These are phyloP conservation scores for Indicator maculatus DNA, from an alignment of 2,113 vertebrate species.

Conservation along the genomic window DNA sequence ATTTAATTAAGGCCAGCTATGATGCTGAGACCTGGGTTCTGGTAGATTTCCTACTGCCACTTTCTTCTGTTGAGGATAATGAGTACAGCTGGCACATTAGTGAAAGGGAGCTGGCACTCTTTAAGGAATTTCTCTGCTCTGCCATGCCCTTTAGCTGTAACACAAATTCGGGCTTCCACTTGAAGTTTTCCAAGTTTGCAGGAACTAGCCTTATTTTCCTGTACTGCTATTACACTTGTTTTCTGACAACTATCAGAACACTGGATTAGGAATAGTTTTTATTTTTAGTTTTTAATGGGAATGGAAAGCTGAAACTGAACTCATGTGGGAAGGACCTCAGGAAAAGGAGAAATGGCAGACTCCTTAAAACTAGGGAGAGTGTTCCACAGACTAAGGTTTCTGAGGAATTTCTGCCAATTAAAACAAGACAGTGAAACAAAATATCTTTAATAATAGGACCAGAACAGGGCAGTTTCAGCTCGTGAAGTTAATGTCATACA, in stretches of 20 bases:
- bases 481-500: neutral
- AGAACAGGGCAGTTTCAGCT: conserved; percentile 33
- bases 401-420: conserved; percentile 44
- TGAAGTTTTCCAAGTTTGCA: neutral
- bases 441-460: conserved; percentile 59
- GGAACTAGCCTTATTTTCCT: neutral
- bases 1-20: neutral
- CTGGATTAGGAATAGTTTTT: neutral
- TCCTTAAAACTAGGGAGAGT: conserved; percentile 2
- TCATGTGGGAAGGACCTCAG: conserved; percentile 9
- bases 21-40: neutral
- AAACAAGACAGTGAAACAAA: conserved; percentile 50
- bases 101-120: neutral
- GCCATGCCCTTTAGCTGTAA: neutral
- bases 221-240: neutral
- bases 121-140: neutral
- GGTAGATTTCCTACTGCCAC: neutral
- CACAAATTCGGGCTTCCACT: neutral
- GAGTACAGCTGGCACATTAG: neutral
- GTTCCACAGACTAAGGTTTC: conserved; percentile 11
- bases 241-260: neutral
- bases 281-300: conserved; percentile 41
- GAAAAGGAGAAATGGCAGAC: conserved; percentile 52
- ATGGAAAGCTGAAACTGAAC: conserved; percentile 48
- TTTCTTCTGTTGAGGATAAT: neutral